Conservation (phyloP, 2,888 invertebrate species). For the Ophioninae sp. region DNA sequence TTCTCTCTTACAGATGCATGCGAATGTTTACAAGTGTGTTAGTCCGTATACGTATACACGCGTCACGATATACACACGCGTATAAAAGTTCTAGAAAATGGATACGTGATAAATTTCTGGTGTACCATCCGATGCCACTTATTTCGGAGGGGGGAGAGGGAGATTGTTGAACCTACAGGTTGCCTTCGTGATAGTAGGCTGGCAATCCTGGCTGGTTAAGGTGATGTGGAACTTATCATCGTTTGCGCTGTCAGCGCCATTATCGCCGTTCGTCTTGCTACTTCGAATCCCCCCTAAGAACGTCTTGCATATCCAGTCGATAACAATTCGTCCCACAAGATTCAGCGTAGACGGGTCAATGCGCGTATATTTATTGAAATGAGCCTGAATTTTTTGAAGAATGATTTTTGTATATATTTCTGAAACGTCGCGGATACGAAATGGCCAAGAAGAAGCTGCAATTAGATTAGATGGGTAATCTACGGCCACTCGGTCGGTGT, state of each 20-base stretch:
- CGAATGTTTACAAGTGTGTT: neutral
- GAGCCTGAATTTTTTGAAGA: too few relatives aligned
- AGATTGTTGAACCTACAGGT: constrained; percentile 43
- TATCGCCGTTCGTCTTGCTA: neutral
- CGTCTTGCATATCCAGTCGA: neutral
- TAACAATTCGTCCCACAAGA: too few relatives aligned
- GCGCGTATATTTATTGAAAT: too few relatives aligned
- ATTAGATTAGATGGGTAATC: too few relatives aligned
- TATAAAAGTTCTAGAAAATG: constrained; percentile 29
- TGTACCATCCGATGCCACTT: constrained; percentile 30
- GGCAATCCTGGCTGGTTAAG: neutral
- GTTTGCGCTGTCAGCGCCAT: too few relatives aligned
- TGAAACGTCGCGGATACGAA: too few relatives aligned
- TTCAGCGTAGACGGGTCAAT: too few relatives aligned
- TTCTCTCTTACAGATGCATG: neutral
- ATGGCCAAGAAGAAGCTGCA: too few relatives aligned
- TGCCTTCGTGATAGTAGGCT: constrained; percentile 13
- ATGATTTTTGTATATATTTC: too few relatives aligned
- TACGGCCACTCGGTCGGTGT: too few relatives aligned
- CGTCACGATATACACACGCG: neutral
- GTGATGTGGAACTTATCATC: neutral
- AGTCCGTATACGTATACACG: neutral
- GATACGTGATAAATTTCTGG: constrained; percentile 32
- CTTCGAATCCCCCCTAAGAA: neutral
- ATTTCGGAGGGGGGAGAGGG: neutral